Base-by-base conservation (phyloP, 2,888 invertebrate species). In the Darwinula stevensoni region DNA sequence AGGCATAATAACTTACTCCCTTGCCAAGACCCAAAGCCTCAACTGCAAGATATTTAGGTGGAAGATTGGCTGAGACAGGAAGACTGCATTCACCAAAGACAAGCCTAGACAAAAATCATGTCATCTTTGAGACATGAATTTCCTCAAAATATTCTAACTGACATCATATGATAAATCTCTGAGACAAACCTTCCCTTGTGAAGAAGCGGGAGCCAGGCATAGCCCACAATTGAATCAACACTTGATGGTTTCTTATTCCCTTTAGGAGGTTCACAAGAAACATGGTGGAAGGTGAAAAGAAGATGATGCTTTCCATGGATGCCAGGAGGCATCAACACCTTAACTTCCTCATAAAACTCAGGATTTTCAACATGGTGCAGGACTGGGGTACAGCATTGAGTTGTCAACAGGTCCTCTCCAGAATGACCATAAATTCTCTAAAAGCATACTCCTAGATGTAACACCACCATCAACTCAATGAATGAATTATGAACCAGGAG, bases 261-360 rank as follows among this genome's bases (percentile, higher is more conserved):
- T 50, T 73, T 71, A 31, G 71, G 63, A 39, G 72, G 61, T 53
- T 82, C 75, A 48, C 91, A 88, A 36, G 84, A 82, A 37, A 97
- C 74, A 50, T 94, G 94, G 46, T 76, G 72, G 55, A 94, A 91
- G 3, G 78, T 76, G 55, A 94, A 91, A 32, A 94, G 59, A 34
- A 97, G 53, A 49, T 94, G 94, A 51, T 91, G 91, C 32, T 69
- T 66, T 0, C 67, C 53, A 27, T 74, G 69, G 31, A 94, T 56
- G 37, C 76, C 70, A 13, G 76, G 62, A 0, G 94, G 94, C 18
- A 94, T 57, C 15, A 70, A 63, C 35, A 94, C 60, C 57, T 94
- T 94, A 29, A 86, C 67, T 56, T 88, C 88, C 50, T 86, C 84
- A 46, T 75, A 69, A 74, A 84, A 88, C 13, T 67, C 64, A 2